These are phyloP conservation scores for Tragelaphus imberbis DNA, from an alignment of 2,113 vertebrate species.

Conservation along the genomic window DNA sequence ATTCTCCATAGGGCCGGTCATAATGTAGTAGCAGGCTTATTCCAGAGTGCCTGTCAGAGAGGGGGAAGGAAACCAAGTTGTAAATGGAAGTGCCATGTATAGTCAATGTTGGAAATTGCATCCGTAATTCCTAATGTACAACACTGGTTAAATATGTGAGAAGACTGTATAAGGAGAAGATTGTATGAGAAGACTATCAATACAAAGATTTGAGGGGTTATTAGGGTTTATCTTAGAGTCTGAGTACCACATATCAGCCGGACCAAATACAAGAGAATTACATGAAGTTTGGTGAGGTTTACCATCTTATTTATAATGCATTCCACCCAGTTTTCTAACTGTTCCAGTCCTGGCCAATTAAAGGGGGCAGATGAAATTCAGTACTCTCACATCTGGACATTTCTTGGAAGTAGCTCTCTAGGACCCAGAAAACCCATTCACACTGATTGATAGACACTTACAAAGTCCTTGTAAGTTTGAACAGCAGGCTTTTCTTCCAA, in stretches of 20 bases:
- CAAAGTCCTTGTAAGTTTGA: background rate
- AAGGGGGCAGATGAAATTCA: background rate
- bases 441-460: background rate
- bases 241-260: background rate
- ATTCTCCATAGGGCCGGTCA: background rate
- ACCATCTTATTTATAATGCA: background rate
- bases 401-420: background rate
- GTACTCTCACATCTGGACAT: background rate
- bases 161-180: background rate
- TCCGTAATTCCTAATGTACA: background rate
- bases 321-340: background rate
- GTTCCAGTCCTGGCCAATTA: background rate
- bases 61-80: no score
- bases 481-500: background rate
- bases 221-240: background rate
- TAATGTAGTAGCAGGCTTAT: background rate
- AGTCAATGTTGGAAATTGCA: background rate
- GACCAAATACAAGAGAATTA: background rate
- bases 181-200: rapidly evolving
- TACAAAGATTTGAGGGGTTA: background rate
- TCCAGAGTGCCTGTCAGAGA: background rate
- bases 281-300: background rate
- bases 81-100: background rate
- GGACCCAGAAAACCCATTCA: background rate
- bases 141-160: background rate